These are phyloP conservation scores for Drosophila saltans DNA, from an alignment of 1,140 invertebrate genomes.

Conservation along the genomic window DNA sequence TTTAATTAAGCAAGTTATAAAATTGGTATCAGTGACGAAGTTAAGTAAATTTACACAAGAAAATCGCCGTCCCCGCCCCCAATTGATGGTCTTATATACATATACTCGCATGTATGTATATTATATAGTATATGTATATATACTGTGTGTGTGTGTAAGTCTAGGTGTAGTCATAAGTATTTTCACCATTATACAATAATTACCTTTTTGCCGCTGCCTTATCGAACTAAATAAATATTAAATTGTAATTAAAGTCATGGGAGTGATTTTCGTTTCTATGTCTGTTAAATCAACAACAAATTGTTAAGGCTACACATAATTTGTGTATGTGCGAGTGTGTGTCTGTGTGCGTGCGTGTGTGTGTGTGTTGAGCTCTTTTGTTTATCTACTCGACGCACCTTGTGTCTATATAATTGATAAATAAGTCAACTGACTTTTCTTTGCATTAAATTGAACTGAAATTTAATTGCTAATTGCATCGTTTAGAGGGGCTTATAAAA, in stretches of 20 bases:
- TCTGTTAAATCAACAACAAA: constrained; percentile 15
- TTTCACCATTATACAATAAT: constrained; percentile 66
- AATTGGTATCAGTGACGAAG: constrained; percentile 54
- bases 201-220: constrained; percentile 56
- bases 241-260: constrained; percentile 83
- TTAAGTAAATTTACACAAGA: constrained; percentile 71
- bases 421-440: constrained; percentile 72
- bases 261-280: constrained; percentile 53
- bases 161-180: constrained; percentile 69
- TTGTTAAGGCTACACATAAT: constrained; percentile 19
- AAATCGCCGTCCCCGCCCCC: constrained; percentile 20
- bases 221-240: constrained; percentile 82
- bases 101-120: constrained; percentile 1
- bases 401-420: constrained; percentile 68
- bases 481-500: constrained; percentile 56
- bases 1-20: constrained; percentile 57
- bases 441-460: constrained; percentile 68
- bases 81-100: constrained; percentile 25
- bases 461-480: constrained; percentile 81
- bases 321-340: constrained; percentile 15
- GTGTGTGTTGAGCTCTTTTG: constrained; percentile 54
- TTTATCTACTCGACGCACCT: constrained; percentile 61
- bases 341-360: constrained; percentile 22
- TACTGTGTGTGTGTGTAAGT: constrained; percentile 22
- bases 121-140: constrained; percentile 31